Base-by-base conservation (phyloP, 2,113 vertebrate genomes). In the Spheniscus mendiculus region DNA sequence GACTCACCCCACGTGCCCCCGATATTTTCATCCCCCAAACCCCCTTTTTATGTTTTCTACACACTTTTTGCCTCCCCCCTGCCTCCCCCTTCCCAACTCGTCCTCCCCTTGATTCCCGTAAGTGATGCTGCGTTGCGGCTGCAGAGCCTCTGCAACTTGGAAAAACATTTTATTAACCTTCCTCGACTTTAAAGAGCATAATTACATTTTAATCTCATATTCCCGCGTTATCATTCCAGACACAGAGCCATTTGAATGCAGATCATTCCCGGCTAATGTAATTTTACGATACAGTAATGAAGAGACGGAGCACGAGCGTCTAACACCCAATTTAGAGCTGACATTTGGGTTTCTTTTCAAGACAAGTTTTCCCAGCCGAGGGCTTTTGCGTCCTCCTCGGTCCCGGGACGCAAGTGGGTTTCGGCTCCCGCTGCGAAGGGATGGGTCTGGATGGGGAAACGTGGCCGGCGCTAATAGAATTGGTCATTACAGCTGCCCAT, bases 131-230 rank as follows among this genome's bases (percentile, higher is more conserved):
- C 4, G 3, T 73, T 13, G 91, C 0, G 21, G 90, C 96, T 89
- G 67, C 29, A 22, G 90, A 94, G 90, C 90, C 95, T 94, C 93
- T 71, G 95, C 93, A 80, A 93, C 88, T 94, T 2, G 85, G 82
- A 89, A 96, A 92, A 95, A 96, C 97, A 97, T 92, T 96, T 97
- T 95, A 97, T 98, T 98, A 98, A 98, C 97, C 97, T 98, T 90
- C 97, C 72, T 85, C 84, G 97, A 95, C 97, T 98, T 98, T 91
- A 97, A 96, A 97, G 96, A 97, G 95, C 77, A 63, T 98, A 97
- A 98, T 97, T 98, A 96, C 97, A 95, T 97, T 98, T 98, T 98
- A 97, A 98, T 97, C 97, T 97, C 96, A 82, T 94, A 97, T 97
- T 96, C 91, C 90, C 1, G 7, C 29, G 93, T 98, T 98, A 97